phyloP scores from a whole-genome alignment of 2,797 vertebrate species.

The Aratinga solstitialis region DNA sequence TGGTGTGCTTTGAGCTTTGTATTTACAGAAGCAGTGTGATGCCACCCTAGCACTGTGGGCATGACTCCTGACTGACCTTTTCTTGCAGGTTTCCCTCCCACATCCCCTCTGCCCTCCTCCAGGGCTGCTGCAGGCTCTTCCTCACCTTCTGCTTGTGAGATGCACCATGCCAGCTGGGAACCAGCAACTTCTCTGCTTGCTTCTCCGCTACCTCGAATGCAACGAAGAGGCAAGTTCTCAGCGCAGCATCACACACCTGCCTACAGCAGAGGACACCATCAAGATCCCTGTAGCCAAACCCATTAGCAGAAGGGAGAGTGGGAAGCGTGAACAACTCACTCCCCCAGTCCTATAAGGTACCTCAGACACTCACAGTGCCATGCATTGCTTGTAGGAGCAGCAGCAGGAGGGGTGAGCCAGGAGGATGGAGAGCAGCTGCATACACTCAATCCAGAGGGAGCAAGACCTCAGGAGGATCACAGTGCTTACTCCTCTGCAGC shows the following conservation, averaged over 20 bases:
- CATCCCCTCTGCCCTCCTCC: not conserved
- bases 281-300: not conserved
- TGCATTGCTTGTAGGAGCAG: not conserved
- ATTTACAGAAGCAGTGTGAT: not conserved
- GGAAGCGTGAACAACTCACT: not conserved
- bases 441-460: not conserved
- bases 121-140: not conserved
- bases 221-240: not conserved
- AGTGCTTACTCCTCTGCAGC: not conserved
- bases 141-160: not conserved
- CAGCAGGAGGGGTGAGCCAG: not conserved
- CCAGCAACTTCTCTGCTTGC: not conserved
- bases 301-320: not conserved
- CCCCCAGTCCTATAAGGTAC: not conserved
- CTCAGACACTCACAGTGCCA: not conserved
- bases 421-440: conserved; percentile 1
- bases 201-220: not conserved
- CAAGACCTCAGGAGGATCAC: not conserved
- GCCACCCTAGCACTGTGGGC: not conserved
- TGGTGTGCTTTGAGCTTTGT: not conserved
- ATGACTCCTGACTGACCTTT: not conserved
- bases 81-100: not conserved
- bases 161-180: not conserved
- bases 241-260: not conserved
- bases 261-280: not conserved